These are phyloP conservation scores for Chaenocephalus aceratus DNA, from an alignment of 2,113 vertebrate species.

Conservation along the genomic window DNA sequence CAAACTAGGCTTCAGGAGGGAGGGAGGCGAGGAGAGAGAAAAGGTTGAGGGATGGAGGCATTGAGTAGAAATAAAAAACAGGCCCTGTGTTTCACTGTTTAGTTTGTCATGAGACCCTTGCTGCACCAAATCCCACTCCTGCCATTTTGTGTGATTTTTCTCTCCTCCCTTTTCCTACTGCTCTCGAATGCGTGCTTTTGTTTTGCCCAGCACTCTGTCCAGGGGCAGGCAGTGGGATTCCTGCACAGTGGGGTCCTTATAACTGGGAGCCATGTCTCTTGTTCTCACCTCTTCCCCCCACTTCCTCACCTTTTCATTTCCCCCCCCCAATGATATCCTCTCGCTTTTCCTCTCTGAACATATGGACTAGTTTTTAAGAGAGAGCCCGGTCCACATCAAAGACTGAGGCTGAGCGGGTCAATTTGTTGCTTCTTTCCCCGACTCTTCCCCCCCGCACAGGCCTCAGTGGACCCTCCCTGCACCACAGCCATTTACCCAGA, in stretches of 20 bases:
- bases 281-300: constrained; percentile 74
- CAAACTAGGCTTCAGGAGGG: constrained; percentile 72
- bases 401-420: constrained; percentile 71
- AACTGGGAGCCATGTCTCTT: constrained; percentile 79
- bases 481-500: constrained; percentile 63
- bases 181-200: constrained; percentile 76
- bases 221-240: constrained; percentile 72
- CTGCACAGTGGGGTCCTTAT: constrained; percentile 81
- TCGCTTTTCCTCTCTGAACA: constrained; percentile 68
- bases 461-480: constrained; percentile 62
- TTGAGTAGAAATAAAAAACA: constrained; percentile 90
- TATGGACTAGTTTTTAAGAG: constrained; percentile 65
- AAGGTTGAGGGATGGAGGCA: constrained; percentile 67
- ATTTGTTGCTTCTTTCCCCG: constrained; percentile 78
- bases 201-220: constrained; percentile 72
- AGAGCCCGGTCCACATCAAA: constrained; percentile 76
- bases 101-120: constrained; percentile 88
- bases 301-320: constrained; percentile 74
- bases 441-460: constrained; percentile 51
- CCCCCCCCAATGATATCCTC: constrained; percentile 62
- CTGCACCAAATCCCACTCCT: constrained; percentile 89
- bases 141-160: constrained; percentile 84
- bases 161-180: constrained; percentile 50
- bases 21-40: constrained; percentile 54
- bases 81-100: constrained; percentile 87